A percentile compares a stretch with the other conserved stretches of the same genome.
These are phyloP conservation scores for Crypturellus undulatus DNA, from an alignment of 2,113 vertebrate species.

Conservation along the genomic window DNA sequence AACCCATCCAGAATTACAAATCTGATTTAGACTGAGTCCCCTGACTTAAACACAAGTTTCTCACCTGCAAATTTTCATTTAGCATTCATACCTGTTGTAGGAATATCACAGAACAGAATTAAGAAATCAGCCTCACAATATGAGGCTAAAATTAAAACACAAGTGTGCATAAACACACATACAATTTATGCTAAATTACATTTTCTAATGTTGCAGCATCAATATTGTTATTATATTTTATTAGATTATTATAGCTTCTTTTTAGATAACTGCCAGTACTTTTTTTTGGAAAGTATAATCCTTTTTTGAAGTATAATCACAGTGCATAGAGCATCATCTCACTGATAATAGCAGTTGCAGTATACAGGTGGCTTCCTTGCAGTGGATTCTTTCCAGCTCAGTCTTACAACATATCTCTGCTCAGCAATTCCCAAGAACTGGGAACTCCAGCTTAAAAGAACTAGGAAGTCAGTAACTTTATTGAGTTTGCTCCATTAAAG, in stretches of 20 bases:
- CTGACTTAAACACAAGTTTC: background rate
- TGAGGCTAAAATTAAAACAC: background rate
- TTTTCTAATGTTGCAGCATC: background rate
- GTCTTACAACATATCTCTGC: background rate
- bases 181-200: background rate
- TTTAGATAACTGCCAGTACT: background rate
- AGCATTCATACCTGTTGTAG: background rate
- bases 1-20: background rate
- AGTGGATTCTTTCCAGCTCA: background rate
- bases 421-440: background rate
- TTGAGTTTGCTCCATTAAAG: background rate
- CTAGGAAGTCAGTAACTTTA: background rate
- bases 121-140: background rate
- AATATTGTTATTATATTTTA: background rate
- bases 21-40: background rate
- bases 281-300: background rate
- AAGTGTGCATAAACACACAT: background rate
- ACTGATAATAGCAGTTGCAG: conserved; percentile 19
- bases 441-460: background rate
- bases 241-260: background rate
- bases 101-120: background rate
- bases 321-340: background rate
- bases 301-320: background rate
- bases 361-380: background rate
- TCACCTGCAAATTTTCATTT: background rate